phyloP scores from a whole-genome alignment of 30 jellyfish, hydroid and myxozoan species.

The Catostylus mosaicus region DNA sequence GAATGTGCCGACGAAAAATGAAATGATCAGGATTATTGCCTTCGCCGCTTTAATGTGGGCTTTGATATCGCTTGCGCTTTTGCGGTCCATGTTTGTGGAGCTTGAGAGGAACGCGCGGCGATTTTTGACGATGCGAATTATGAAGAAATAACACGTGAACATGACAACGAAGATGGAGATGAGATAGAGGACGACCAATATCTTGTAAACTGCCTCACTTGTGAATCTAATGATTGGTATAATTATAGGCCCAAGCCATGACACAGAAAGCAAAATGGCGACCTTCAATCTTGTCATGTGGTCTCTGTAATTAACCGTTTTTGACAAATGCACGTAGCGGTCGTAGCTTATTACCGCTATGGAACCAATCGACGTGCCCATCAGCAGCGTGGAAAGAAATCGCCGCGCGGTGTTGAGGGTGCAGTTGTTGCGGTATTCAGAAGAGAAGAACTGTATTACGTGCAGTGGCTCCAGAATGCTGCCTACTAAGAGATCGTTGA shows the following conservation, averaged over 20 bases:
- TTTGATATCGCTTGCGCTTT: background rate
- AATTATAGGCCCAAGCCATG: slow-evolving; percentile 76
- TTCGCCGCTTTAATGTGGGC: slow-evolving; percentile 49
- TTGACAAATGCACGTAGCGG: slow-evolving; percentile 73
- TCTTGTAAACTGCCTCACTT: slow-evolving; percentile 47
- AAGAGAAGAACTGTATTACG: slow-evolving; percentile 51
- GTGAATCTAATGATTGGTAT: slow-evolving; percentile 63
- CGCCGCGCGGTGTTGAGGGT: slow-evolving; percentile 51
- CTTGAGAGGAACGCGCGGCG: background rate
- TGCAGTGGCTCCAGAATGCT: slow-evolving; percentile 52
- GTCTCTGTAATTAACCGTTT: slow-evolving; percentile 56
- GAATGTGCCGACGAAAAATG: slow-evolving; percentile 11
- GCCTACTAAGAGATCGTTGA: slow-evolving; percentile 78
- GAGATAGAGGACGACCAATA: slow-evolving; percentile 19
- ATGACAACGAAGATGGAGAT: slow-evolving; percentile 29
- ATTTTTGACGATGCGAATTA: slow-evolving; percentile 34
- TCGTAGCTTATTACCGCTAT: slow-evolving; percentile 75
- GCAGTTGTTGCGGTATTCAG: slow-evolving; percentile 47
- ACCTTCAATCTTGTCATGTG: slow-evolving; percentile 59
- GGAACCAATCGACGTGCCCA: slow-evolving; percentile 81
- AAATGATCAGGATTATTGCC: slow-evolving; percentile 11
- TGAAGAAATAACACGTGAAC: slow-evolving; percentile 53
- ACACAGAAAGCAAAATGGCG: slow-evolving; percentile 27
- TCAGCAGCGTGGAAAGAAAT: slow-evolving; percentile 51
- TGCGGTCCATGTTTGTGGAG: background rate